Evolutionary conservation across 2,113 vertebrate species (phyloP).

Genomic region (Paracanthobrama guichenoti): DNA sequence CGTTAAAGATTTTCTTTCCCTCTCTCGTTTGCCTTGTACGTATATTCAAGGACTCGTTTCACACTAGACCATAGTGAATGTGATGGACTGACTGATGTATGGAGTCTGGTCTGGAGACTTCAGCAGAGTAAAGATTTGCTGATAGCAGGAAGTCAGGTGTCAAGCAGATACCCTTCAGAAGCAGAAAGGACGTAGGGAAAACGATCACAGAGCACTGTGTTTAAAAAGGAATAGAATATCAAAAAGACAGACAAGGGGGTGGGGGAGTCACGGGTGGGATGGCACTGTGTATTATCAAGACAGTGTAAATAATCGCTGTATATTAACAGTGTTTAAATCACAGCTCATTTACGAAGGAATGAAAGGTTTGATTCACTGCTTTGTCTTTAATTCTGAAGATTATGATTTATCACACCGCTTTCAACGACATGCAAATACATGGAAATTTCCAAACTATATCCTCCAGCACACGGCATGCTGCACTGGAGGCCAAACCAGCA

Average conservation of each 20-base stretch:
- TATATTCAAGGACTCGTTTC: constrained; percentile 26
- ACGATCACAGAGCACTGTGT: neutral
- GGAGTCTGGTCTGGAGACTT: constrained; percentile 20
- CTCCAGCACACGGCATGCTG: neutral
- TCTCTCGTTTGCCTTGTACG: neutral
- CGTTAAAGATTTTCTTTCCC: constrained; percentile 6
- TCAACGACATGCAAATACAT: constrained; percentile 60
- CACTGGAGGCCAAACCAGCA: neutral
- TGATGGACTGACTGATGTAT: constrained; percentile 8
- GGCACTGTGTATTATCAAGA: constrained; percentile 18
- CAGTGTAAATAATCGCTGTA: constrained; percentile 58
- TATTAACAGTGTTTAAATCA: constrained; percentile 62
- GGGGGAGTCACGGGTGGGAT: neutral
- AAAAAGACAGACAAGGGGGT: neutral
- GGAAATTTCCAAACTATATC: constrained; percentile 31
- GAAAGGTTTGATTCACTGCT: constrained; percentile 56
- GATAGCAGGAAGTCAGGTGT: constrained; percentile 43
- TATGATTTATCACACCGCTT: constrained; percentile 51
- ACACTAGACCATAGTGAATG: constrained; percentile 5
- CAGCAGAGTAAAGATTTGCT: constrained; percentile 39
- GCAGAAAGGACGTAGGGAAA: constrained; percentile 13
- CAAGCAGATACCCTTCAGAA: constrained; percentile 34
- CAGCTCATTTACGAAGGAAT: constrained; percentile 58
- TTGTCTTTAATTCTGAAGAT: constrained; percentile 60
- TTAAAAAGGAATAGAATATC: constrained; percentile 41